These are phyloP conservation scores for Ornithoptera alexandrae DNA, from an alignment of 2,888 invertebrate species.

Conservation along the genomic window DNA sequence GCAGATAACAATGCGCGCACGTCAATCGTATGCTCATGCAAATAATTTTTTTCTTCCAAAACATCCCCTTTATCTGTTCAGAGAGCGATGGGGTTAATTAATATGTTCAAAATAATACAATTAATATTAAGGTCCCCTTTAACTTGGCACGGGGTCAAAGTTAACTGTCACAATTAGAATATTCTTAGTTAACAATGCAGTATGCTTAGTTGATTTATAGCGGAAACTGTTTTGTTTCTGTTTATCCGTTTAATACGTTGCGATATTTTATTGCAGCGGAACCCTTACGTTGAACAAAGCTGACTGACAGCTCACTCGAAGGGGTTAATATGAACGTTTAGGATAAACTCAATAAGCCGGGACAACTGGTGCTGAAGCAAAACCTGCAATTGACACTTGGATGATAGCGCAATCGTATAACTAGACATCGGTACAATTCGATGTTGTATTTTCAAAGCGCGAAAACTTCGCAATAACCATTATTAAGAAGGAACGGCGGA, in stretches of 20 bases:
- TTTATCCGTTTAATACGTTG: slow-evolving; percentile 60
- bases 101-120: slow-evolving; percentile 76
- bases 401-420: slow-evolving; percentile 59
- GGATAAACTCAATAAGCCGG: slow-evolving; percentile 76
- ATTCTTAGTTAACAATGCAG: slow-evolving; percentile 70
- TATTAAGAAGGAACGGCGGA: slow-evolving; percentile 21
- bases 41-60: slow-evolving; percentile 76
- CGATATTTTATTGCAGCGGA: slow-evolving; percentile 61
- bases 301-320: slow-evolving; percentile 74
- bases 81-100: slow-evolving; percentile 77
- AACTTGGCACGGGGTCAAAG: slow-evolving; percentile 72
- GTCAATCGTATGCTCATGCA: slow-evolving; percentile 80
- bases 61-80: slow-evolving; percentile 75
- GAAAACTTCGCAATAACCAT: slow-evolving; percentile 25
- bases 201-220: slow-evolving; percentile 69
- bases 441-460: slow-evolving; percentile 23
- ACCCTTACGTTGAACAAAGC: slow-evolving; percentile 68
- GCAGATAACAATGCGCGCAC: slow-evolving; percentile 76
- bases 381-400: slow-evolving; percentile 74
- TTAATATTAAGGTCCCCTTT: slow-evolving; percentile 73
- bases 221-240: slow-evolving; percentile 62
- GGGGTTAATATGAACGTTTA: slow-evolving; percentile 77
- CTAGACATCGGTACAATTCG: slow-evolving; percentile 27
- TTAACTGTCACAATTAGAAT: slow-evolving; percentile 75
- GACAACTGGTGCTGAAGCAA: slow-evolving; percentile 73